Evolutionary conservation across 2,797 vertebrate genomes (phyloP).

Genomic region (Sternarchorhynchus goeldii): DNA sequence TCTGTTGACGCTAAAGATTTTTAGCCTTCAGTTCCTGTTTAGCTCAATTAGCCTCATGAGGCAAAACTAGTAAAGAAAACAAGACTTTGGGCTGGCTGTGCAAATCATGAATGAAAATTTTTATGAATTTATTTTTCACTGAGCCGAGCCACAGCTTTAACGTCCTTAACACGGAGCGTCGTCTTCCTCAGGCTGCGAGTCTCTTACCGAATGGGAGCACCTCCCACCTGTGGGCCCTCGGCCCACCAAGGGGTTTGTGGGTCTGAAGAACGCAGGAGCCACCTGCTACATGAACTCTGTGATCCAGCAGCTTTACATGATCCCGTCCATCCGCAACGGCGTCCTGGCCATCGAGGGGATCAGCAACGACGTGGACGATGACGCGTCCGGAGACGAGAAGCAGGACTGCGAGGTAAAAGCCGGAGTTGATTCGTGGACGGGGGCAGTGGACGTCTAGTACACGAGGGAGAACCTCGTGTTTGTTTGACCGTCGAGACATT

Average conservation of each 20-base stretch:
- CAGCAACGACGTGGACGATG: constrained; percentile 95
- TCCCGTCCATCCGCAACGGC: constrained; percentile 94
- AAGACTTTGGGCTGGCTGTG: too few species aligned
- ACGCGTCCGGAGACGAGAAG: constrained; percentile 97
- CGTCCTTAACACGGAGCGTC: neutral
- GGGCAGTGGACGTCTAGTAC: neutral
- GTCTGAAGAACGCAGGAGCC: constrained; percentile 96
- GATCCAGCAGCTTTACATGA: constrained; percentile 99
- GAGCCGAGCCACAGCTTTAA: too few species aligned
- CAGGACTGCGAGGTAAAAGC: constrained; percentile 92
- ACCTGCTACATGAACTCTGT: constrained; percentile 99
- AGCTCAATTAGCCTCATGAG: too few species aligned
- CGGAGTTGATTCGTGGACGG: too few species aligned
- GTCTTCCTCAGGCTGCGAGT: constrained; percentile 84
- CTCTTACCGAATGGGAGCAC: constrained; percentile 96
- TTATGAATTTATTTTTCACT: too few species aligned
- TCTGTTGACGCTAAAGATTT: too few species aligned
- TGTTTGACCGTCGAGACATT: neutral
- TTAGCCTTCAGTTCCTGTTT: too few species aligned
- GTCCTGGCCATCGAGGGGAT: constrained; percentile 97
- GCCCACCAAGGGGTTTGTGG: constrained; percentile 95
- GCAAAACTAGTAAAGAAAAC: too few species aligned
- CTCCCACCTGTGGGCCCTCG: constrained; percentile 94
- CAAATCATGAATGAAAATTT: too few species aligned
- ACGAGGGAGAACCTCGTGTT: neutral